Base-by-base conservation (phyloP, 2,113 vertebrate species). In the Actenoides lindsayi region DNA sequence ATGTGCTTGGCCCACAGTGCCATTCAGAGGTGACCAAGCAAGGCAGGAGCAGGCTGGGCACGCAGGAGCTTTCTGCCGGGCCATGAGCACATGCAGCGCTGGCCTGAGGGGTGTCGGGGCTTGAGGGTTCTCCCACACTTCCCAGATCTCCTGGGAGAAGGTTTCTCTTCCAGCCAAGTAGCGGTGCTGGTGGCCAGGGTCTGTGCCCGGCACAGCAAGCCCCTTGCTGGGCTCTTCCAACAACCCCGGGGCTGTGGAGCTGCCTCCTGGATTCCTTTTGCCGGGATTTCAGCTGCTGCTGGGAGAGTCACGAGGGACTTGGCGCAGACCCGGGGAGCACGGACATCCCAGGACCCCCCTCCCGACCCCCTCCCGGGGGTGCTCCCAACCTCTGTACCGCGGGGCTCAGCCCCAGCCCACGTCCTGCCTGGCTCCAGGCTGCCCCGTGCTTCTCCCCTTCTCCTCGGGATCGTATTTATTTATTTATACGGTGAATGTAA, bases 401-500 rank as follows among this genome's bases (percentile, higher is more conserved):
- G 0, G 44, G 63, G n/a, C 75, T 93, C 42, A 39, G 76, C 81
- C 83, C 46, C 79, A 90, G 44, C 46, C 53, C 48, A 16, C 1
- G 10, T 94, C 89, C 77, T 87, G 76, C 81, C 75, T 89, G 92
- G 86, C 96, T 96, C 86, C 87, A 80, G 71, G 33, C 90, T 65
- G 87, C 83, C 74, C 78, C 0, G 3, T 17, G 76, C 21, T 71
- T 93, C 93, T 93, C 75, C 41, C 63, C 50, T 92, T 73, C 93
- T 93, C 76, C 88, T 77, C 91, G 33, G 89, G 81, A 84, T 87
- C 13, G 7, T 93, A 91, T 97, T 97, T 97, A 95, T 97, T 97
- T 97, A 97, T 96, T 97, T 97, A 93, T 96, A 94, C n/a, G 33
- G 90, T 91, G 94, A 93, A 77, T 93, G 97, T 97, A 97, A 97